Evolutionary conservation across 2,113 vertebrate species (phyloP).

Genomic region (Sporophila hypoxantha): DNA sequence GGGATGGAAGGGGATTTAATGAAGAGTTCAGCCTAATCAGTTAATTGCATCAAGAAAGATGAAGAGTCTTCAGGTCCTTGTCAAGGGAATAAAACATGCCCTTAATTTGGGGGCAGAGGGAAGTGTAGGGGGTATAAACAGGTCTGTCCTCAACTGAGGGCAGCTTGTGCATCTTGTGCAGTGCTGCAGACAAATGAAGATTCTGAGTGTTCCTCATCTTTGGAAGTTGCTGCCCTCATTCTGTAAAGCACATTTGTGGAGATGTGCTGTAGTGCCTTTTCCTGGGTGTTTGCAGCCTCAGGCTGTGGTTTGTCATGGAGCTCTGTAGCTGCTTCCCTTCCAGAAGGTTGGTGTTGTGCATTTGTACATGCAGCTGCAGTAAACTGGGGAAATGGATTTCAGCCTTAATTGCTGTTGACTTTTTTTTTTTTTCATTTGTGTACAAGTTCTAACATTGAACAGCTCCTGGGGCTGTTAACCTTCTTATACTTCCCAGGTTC

Average conservation of each 20-base stretch:
- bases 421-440: not conserved
- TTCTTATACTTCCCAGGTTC: constrained; percentile 40
- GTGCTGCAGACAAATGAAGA: not conserved
- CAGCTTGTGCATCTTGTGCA: not conserved
- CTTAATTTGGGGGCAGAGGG: not conserved
- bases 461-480: not conserved
- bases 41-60: not conserved
- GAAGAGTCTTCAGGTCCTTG: not conserved
- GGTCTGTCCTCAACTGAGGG: not conserved
- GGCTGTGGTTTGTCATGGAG: not conserved
- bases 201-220: not conserved
- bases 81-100: not conserved
- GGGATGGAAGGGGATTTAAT: not conserved
- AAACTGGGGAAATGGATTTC: not conserved
- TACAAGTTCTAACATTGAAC: not conserved
- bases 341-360: not conserved
- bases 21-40: not conserved
- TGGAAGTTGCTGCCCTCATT: not conserved
- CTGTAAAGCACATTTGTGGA: not conserved
- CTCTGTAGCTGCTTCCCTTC: constrained; percentile 26
- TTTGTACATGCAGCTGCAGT: not conserved
- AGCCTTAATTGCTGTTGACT: not conserved
- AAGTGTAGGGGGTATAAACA: not conserved
- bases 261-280: not conserved
- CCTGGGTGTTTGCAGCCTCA: not conserved